Conservation (phyloP, 2,113 vertebrate genomes). For the Gobio gobio region DNA sequence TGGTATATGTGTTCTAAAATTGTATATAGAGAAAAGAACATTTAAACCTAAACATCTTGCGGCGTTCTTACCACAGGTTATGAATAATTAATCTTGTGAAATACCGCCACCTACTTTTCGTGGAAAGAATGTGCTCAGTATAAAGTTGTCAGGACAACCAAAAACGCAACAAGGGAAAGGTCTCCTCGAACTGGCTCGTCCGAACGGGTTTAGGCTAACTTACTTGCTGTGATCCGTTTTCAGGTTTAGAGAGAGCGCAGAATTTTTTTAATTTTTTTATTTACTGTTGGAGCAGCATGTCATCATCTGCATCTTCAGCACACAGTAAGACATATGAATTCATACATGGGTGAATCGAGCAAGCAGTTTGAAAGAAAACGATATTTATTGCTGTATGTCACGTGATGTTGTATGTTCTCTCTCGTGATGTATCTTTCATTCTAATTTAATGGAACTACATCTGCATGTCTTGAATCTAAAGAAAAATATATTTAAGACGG, state of each 20-base stretch:
- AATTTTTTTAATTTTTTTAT: background rate
- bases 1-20: too few relatives aligned
- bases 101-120: conserved; percentile 15
- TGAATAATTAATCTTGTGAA: background rate
- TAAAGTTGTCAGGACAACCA: conserved; percentile 4
- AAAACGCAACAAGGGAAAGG: conserved; percentile 6
- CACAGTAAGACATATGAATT: conserved; percentile 2
- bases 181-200: background rate
- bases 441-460: background rate
- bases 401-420: background rate
- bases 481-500: background rate
- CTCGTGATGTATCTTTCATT: background rate
- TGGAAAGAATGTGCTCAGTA: background rate
- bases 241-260: background rate
- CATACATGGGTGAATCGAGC: background rate
- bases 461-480: background rate
- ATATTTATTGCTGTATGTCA: background rate
- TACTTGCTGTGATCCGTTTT: background rate
- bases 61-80: background rate
- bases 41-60: background rate
- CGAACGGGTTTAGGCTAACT: background rate
- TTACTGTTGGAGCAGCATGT: background rate
- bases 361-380: background rate
- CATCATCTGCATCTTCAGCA: background rate
- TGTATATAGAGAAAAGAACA: too few relatives aligned